These are phyloP conservation scores for Cantharis rufa DNA, from an alignment of 2,888 invertebrate genomes.

Conservation along the genomic window DNA sequence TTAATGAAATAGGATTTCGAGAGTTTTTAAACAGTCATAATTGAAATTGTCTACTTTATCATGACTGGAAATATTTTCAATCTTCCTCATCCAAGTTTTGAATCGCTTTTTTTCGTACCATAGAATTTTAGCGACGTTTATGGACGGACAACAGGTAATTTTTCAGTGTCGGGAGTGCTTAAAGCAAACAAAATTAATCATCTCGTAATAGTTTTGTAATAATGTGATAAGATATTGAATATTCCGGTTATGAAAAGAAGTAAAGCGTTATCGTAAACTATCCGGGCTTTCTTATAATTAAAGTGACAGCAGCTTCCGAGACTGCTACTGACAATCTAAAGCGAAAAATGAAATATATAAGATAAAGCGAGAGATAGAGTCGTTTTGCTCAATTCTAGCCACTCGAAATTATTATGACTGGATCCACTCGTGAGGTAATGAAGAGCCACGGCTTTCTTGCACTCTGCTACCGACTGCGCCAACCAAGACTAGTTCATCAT, in stretches of 20 bases:
- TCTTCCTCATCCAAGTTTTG: slow-evolving; percentile 2
- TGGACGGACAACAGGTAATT: slow-evolving; percentile 16
- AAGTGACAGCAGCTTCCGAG: slow-evolving; percentile 35
- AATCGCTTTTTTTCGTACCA: background rate
- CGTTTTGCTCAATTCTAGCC: slow-evolving; percentile 37
- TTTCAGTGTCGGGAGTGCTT: slow-evolving; percentile 19
- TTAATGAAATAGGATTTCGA: slow-evolving; percentile 9
- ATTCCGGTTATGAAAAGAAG: slow-evolving; percentile 7
- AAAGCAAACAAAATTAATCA: slow-evolving; percentile 23
- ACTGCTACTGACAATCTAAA: slow-evolving; percentile 32
- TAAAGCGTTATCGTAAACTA: slow-evolving; percentile 29
- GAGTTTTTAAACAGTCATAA: slow-evolving; percentile 15
- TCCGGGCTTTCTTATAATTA: slow-evolving; percentile 34
- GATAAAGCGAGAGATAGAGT: slow-evolving; percentile 41
- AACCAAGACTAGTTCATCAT: slow-evolving; percentile 28
- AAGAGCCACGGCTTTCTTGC: slow-evolving; percentile 37
- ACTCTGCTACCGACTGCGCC: slow-evolving; percentile 32
- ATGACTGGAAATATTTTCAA: background rate
- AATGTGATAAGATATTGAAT: background rate
- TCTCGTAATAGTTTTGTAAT: background rate
- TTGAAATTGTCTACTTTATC: slow-evolving; percentile 15
- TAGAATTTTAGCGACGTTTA: slow-evolving; percentile 18
- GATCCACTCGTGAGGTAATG: slow-evolving; percentile 42
- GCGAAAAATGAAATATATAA: slow-evolving; percentile 27
- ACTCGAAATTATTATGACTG: slow-evolving; percentile 44